Percentiles rank a stretch among this genome's conserved stretches.
These are phyloP conservation scores for Onychomys torridus DNA, from an alignment of 2,797 vertebrate species.

Conservation along the genomic window DNA sequence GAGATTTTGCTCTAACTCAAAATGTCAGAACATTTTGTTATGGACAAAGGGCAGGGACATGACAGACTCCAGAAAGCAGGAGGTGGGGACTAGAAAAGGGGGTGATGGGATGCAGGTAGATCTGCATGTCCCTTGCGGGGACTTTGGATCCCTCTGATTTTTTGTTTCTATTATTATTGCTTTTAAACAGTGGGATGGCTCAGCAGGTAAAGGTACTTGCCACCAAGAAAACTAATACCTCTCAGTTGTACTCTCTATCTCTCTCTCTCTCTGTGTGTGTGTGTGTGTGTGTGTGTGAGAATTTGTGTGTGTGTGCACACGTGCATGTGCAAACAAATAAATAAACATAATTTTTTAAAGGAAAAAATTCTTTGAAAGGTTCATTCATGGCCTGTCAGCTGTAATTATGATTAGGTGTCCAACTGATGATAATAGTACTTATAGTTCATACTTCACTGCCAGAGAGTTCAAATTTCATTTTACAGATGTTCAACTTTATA, in stretches of 20 bases:
- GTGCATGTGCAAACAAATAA: not conserved
- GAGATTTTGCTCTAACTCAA: conserved; percentile 73
- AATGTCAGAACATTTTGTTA: conserved; percentile 80
- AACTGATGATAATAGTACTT: not conserved
- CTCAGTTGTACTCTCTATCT: too few species aligned
- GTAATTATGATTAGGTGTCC: not conserved
- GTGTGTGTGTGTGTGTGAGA: not conserved
- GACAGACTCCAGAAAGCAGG: conserved; percentile 55
- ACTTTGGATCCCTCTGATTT: not conserved
- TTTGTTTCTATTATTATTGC: conserved; percentile 14
- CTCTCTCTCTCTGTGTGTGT: too few species aligned
- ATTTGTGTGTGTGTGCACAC: too few species aligned
- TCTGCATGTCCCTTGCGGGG: not conserved
- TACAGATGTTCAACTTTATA: conserved; percentile 5
- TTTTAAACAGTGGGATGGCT: not conserved
- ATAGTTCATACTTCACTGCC: conserved; percentile 13
- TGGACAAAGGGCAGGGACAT: conserved; percentile 76
- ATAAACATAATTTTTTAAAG: not conserved
- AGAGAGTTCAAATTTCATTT: conserved; percentile 52
- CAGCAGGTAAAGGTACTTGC: not conserved
- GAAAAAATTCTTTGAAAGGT: not conserved
- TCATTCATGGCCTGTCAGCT: not conserved
- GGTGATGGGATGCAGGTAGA: not conserved
- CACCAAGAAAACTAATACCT: not conserved
- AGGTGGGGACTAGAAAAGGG: conserved; percentile 42